These are phyloP conservation scores for Metacarcinus magister DNA, from an alignment of 2,888 invertebrate species.

Conservation along the genomic window DNA sequence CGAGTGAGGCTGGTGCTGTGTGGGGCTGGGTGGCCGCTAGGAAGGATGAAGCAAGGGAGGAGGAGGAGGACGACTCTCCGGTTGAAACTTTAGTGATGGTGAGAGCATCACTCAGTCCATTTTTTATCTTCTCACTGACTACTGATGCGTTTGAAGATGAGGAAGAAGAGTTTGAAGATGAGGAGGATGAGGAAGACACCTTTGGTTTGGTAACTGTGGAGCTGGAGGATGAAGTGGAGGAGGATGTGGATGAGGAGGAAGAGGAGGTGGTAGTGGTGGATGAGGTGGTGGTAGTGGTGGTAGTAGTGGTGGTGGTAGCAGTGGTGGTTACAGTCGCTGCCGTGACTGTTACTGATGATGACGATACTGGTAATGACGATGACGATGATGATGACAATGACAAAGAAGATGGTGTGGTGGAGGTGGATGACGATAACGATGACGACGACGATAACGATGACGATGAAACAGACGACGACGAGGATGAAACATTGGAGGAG, in stretches of 20 bases:
- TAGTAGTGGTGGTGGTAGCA: conserved; percentile 75
- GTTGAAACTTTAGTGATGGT: conserved; percentile 80
- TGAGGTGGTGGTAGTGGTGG: conserved; percentile 65
- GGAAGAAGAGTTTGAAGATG: conserved; percentile 90
- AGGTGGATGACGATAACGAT: conserved; percentile 85
- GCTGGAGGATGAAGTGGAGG: conserved; percentile 51
- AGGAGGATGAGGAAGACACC: conserved; percentile 68
- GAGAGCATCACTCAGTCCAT: conserved; percentile 77
- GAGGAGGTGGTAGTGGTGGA: conserved; percentile 83
- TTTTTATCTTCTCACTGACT: conserved; percentile 77
- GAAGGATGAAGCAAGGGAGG: conserved; percentile 78
- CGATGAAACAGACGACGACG: background rate
- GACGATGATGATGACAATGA: conserved; percentile 70
- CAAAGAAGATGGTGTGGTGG: conserved; percentile 92
- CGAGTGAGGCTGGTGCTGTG: conserved; percentile 67
- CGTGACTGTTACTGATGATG: conserved; percentile 86
- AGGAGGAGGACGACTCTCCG: conserved; percentile 78
- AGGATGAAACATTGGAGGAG: background rate
- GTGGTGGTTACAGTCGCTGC: conserved; percentile 88
- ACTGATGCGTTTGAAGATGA: conserved; percentile 57
- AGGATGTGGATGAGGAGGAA: conserved; percentile 92
- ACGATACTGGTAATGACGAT: conserved; percentile 92
- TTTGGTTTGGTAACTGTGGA: conserved; percentile 85
- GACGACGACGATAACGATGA: conserved; percentile 60
- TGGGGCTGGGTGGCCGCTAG: conserved; percentile 69